These are phyloP conservation scores for Halcyon malimbica DNA, from an alignment of 2,113 vertebrate species.

Conservation along the genomic window DNA sequence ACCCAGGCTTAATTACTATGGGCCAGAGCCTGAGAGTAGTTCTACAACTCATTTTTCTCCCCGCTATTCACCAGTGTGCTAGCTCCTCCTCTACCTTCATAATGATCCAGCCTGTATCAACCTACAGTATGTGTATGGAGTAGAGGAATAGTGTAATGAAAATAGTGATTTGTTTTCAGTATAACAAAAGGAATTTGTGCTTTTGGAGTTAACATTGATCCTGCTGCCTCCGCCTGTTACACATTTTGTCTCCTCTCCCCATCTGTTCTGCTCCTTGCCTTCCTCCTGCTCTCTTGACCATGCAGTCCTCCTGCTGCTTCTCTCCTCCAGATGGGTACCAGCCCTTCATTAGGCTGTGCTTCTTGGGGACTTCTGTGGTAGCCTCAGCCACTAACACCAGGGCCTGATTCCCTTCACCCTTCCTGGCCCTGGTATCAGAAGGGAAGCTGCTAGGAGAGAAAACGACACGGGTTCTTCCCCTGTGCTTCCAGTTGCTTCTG, in stretches of 20 bases:
- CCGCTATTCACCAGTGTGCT: not conserved
- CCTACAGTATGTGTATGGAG: not conserved
- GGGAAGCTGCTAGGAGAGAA: not conserved
- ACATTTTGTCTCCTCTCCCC: conserved; percentile 10
- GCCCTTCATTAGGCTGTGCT: not conserved
- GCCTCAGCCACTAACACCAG: not conserved
- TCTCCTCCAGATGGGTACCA: not conserved
- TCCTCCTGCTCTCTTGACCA: conserved; percentile 17
- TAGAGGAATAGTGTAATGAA: conserved; percentile 6
- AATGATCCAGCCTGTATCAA: not conserved
- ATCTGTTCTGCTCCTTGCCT: conserved; percentile 16
- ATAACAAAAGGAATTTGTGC: conserved; percentile 11
- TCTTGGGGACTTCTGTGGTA: not conserved
- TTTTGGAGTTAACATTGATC: conserved; percentile 17
- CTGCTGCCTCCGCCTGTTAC: not conserved
- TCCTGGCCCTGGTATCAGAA: not conserved
- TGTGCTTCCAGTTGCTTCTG: not conserved
- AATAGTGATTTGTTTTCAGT: conserved; percentile 25
- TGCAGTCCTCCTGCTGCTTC: not conserved
- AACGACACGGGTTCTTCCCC: not conserved
- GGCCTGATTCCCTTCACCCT: not conserved
- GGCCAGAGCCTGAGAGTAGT: not conserved
- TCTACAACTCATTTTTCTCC: not conserved
- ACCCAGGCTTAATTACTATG: not conserved
- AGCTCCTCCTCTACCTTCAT: not conserved